Evolutionary conservation across 2,113 vertebrate species (phyloP).

Genomic region (Todiramphus chloris): DNA sequence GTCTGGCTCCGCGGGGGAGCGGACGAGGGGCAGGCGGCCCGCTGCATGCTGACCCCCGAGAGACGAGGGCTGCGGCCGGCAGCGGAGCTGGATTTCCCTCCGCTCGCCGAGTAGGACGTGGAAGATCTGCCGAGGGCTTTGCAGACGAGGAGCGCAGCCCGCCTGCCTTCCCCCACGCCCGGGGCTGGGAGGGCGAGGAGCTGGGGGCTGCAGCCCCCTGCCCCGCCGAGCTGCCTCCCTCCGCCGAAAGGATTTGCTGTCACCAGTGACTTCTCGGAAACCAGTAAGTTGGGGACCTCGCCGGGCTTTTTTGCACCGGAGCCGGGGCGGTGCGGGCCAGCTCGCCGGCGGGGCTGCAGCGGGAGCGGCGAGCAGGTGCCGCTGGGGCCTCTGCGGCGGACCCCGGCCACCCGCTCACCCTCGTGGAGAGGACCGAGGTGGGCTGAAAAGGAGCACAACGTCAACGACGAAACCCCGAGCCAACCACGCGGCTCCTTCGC

Average conservation of each 20-base stretch:
- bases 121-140: neutral
- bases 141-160: neutral
- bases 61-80: neutral
- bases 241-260: conserved; percentile 76
- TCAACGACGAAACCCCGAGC: neutral
- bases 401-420: neutral
- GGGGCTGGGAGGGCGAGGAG: neutral
- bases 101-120: neutral
- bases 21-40: neutral
- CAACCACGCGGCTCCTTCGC: neutral
- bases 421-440: neutral
- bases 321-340: no score
- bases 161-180: neutral
- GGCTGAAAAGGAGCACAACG: no score
- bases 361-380: conserved; percentile 49
- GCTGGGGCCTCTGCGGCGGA: neutral
- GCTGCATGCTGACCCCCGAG: neutral
- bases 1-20: neutral
- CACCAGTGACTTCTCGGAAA: conserved; percentile 69
- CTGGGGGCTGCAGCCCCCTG: neutral
- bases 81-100: neutral
- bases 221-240: conserved; percentile 61
- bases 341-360: neutral
- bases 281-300: conserved; percentile 69
- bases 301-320: neutral